These are phyloP conservation scores for Andrena camellia DNA, from an alignment of 2,888 invertebrate species.

Conservation along the genomic window DNA sequence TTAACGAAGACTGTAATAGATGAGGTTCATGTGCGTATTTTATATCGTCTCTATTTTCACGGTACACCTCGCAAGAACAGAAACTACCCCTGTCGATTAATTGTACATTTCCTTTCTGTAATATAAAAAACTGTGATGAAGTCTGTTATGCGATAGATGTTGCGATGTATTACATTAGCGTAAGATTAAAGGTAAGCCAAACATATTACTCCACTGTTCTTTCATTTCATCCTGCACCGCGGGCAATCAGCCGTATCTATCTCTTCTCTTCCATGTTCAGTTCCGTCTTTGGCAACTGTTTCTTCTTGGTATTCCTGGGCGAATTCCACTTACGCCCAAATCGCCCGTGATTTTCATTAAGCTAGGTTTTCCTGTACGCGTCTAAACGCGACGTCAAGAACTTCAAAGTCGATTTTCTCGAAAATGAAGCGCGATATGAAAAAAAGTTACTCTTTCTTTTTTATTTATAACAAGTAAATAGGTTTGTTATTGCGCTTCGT, in stretches of 20 bases:
- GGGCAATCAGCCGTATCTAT: conserved; percentile 34
- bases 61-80: neutral
- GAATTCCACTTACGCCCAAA: too few relatives aligned
- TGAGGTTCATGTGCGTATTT: conserved; percentile 19
- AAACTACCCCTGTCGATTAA: neutral
- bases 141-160: neutral
- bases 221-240: conserved; percentile 40
- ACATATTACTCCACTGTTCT: neutral
- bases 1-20: conserved; percentile 30
- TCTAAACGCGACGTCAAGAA: too few relatives aligned
- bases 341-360: too few relatives aligned
- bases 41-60: neutral
- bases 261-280: neutral
- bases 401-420: too few relatives aligned
- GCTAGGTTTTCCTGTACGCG: too few relatives aligned
- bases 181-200: conserved; percentile 7
- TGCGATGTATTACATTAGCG: conserved; percentile 1
- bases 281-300: neutral
- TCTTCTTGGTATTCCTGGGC: neutral
- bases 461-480: too few relatives aligned
- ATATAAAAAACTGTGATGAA: neutral
- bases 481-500: too few relatives aligned
- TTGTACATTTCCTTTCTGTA: neutral
- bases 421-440: too few relatives aligned
- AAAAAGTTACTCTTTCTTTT: too few relatives aligned